Conservation (phyloP, 2,797 vertebrate genomes). For the Lycodopsis pacificus region DNA sequence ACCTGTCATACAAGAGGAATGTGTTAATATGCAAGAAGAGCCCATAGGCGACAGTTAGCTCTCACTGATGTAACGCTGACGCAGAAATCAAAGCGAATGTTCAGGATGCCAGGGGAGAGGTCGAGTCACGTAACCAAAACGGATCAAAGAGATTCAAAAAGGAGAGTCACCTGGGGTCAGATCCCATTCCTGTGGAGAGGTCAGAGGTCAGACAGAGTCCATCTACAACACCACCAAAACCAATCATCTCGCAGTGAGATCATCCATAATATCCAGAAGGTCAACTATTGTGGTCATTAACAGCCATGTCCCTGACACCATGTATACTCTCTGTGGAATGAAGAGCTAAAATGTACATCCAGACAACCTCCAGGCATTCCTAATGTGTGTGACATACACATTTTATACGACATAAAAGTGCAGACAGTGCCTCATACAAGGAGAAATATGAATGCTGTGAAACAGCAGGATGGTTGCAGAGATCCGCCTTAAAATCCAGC, state of each 20-base stretch:
- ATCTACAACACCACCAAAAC: constrained; percentile 17
- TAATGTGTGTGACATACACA: constrained; percentile 1
- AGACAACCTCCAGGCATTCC: neutral
- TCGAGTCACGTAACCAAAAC: constrained; percentile 34
- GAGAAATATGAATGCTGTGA: neutral
- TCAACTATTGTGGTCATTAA: neutral
- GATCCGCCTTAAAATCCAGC: neutral
- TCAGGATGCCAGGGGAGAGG: constrained; percentile 21
- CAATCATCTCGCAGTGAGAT: constrained; percentile 8
- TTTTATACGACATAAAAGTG: neutral
- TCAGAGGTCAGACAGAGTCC: constrained; percentile 32
- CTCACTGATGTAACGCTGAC: constrained; percentile 15
- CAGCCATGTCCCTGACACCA: neutral
- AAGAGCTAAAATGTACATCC: neutral
- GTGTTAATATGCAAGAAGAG: neutral
- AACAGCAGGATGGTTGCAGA: constrained; percentile 24
- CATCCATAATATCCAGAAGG: constrained; percentile 1
- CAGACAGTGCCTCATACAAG: neutral
- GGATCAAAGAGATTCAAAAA: constrained; percentile 40
- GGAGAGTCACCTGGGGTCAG: constrained; percentile 40
- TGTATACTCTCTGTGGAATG: neutral
- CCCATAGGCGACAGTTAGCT: constrained; percentile 1
- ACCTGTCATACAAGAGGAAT: neutral
- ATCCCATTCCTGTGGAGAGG: constrained; percentile 12
- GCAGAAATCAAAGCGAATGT: constrained; percentile 46